These are phyloP conservation scores for Columba guinea DNA, from an alignment of 2,797 vertebrate genomes.

Conservation along the genomic window DNA sequence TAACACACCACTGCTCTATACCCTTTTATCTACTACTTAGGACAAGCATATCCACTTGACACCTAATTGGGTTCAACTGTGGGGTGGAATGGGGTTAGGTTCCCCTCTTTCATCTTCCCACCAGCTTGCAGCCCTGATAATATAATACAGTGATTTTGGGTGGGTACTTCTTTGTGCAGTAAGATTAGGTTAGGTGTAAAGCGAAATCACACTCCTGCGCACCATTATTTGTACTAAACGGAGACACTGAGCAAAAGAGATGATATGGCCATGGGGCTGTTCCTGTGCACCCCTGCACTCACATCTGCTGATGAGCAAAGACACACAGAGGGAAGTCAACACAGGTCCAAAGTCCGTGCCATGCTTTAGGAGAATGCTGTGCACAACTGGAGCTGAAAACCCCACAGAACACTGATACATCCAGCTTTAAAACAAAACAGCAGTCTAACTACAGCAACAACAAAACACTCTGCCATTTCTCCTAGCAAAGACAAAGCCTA, in stretches of 20 bases:
- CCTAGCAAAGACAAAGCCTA: not conserved
- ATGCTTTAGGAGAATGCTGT: not conserved
- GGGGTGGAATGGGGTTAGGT: not conserved
- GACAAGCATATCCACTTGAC: not conserved
- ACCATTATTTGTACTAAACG: not conserved
- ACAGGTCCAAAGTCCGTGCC: not conserved
- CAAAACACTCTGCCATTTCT: not conserved
- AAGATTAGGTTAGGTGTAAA: not conserved
- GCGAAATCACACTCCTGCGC: not conserved
- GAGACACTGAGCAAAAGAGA: not conserved
- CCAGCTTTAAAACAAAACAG: not conserved
- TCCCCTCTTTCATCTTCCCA: not conserved
- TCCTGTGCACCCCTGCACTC: fast-evolving
- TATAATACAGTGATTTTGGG: not conserved
- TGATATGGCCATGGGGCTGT: not conserved
- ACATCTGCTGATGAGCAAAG: not conserved
- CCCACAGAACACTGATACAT: not conserved
- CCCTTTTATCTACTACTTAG: not conserved
- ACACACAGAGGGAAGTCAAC: not conserved
- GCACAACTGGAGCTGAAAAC: not conserved
- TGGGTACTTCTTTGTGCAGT: not conserved
- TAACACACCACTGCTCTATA: not conserved
- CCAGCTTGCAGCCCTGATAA: not conserved
- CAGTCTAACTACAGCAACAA: not conserved
- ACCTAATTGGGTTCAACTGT: not conserved